A percentile compares a stretch with the other conserved stretches of the same genome.
These are phyloP conservation scores for Amphimedon queenslandica DNA, from an alignment of 37 sponge, comb jelly and placozoan species.

Conservation along the genomic window DNA sequence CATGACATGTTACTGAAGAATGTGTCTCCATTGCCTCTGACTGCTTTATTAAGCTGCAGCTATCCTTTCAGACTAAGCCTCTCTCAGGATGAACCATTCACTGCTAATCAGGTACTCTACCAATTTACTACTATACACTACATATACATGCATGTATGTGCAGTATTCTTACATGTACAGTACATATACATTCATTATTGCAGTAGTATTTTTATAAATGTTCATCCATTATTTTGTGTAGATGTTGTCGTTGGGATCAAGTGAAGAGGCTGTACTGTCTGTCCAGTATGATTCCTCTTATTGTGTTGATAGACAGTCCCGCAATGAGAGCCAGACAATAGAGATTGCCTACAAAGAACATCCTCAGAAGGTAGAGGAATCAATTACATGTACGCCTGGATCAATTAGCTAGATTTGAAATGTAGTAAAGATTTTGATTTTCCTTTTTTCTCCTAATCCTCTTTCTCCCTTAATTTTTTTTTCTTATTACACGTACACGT, in stretches of 20 bases:
- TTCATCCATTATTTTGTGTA: conserved; percentile 5
- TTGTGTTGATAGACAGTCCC: conserved; percentile 60
- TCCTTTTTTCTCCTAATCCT: not conserved
- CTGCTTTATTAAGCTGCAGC: conserved; percentile 42
- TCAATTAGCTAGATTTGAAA: not conserved
- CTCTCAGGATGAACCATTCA: not conserved
- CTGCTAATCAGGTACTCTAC: no score
- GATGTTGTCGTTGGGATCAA: conserved; percentile 46
- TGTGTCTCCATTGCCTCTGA: conserved; percentile 73
- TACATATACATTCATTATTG: conserved; percentile 4
- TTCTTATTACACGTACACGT: no score
- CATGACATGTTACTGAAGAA: conserved; percentile 57
- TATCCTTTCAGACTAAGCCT: conserved; percentile 66
- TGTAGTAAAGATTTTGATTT: not conserved
- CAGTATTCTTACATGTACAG: no score
- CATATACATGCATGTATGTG: no score
- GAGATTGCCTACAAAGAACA: conserved; percentile 87
- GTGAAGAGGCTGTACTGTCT: conserved; percentile 26
- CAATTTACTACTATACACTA: not conserved
- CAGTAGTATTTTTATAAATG: conserved; percentile 1
- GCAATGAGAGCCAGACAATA: conserved; percentile 46
- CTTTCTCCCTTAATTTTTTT: not conserved
- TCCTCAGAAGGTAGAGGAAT: conserved; percentile 58
- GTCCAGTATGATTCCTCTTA: conserved; percentile 85
- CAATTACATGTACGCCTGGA: not conserved